Evolutionary conservation across 1,140 invertebrate species (phyloP).

Genomic region (Rhyzopertha dominica): DNA sequence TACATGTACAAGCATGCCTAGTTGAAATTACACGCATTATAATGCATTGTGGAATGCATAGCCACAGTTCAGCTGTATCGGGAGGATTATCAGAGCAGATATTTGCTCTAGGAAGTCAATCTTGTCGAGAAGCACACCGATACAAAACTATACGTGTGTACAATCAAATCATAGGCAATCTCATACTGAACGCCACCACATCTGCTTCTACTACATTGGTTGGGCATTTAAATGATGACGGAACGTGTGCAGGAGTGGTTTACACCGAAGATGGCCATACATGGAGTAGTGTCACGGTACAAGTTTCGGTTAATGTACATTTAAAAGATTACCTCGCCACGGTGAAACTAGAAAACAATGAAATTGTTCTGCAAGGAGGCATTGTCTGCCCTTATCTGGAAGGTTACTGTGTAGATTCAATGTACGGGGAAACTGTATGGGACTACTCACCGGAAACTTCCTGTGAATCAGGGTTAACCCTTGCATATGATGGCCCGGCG

Average conservation of each 20-base stretch:
- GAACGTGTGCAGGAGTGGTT: constrained; percentile 5
- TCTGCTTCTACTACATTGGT: constrained; percentile 4
- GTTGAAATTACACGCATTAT: constrained; percentile 16
- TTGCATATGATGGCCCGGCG: not conserved
- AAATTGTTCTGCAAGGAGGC: constrained; percentile 11
- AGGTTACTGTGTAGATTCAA: constrained; percentile 13
- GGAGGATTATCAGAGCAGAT: constrained; percentile 5
- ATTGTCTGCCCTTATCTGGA: constrained; percentile 9
- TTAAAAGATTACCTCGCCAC: constrained; percentile 7
- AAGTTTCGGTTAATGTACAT: constrained; percentile 6
- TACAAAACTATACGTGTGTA: constrained; percentile 11
- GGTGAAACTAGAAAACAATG: constrained; percentile 11
- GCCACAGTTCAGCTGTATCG: constrained; percentile 12
- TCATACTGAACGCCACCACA: constrained; percentile 5
- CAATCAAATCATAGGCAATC: constrained; percentile 2
- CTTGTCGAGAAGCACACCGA: constrained; percentile 5
- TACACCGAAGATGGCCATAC: constrained; percentile 11
- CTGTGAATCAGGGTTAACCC: not conserved
- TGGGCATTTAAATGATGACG: not conserved
- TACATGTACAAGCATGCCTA: constrained; percentile 13
- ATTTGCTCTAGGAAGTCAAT: not conserved
- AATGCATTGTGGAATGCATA: constrained; percentile 17
- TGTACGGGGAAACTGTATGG: constrained; percentile 10
- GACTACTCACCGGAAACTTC: not conserved
- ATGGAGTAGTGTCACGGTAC: constrained; percentile 11